phyloP scores from a whole-genome alignment of 2,888 invertebrate genomes.

The Dolichomitus sp. region DNA sequence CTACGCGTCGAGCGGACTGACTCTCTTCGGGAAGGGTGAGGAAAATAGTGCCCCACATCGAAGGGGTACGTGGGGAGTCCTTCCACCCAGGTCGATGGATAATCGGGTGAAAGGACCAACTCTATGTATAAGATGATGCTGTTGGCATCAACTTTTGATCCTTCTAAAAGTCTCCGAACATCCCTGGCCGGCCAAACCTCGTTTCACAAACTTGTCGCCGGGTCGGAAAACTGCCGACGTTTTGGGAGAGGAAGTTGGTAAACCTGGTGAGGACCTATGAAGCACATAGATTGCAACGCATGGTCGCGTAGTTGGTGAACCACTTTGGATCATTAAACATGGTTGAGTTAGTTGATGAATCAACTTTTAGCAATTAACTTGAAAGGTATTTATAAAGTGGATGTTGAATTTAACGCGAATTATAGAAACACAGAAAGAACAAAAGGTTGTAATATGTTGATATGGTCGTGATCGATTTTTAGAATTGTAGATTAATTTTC shows the following conservation, averaged over 20 bases:
- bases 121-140: slow-evolving; percentile 21
- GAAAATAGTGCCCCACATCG: slow-evolving; percentile 50
- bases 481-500: too few relatives aligned
- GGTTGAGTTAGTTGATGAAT: neutral
- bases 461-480: too few relatives aligned
- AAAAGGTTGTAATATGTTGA: too few relatives aligned
- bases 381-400: too few relatives aligned
- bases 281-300: neutral
- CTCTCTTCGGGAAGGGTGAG: slow-evolving; percentile 18
- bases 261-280: neutral
- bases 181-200: slow-evolving; percentile 36
- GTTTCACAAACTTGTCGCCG: neutral
- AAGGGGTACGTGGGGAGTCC: slow-evolving; percentile 45
- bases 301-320: neutral
- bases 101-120: slow-evolving; percentile 78
- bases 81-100: slow-evolving; percentile 75
- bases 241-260: neutral
- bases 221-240: neutral
- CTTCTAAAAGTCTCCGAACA: slow-evolving; percentile 73
- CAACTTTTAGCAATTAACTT: too few relatives aligned
- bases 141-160: slow-evolving; percentile 81
- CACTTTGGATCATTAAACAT: neutral
- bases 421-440: too few relatives aligned
- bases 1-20: slow-evolving; percentile 65
- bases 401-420: too few relatives aligned